phyloP scores from a whole-genome alignment of 2,888 invertebrate species.

The Eristalinus aeneus region DNA sequence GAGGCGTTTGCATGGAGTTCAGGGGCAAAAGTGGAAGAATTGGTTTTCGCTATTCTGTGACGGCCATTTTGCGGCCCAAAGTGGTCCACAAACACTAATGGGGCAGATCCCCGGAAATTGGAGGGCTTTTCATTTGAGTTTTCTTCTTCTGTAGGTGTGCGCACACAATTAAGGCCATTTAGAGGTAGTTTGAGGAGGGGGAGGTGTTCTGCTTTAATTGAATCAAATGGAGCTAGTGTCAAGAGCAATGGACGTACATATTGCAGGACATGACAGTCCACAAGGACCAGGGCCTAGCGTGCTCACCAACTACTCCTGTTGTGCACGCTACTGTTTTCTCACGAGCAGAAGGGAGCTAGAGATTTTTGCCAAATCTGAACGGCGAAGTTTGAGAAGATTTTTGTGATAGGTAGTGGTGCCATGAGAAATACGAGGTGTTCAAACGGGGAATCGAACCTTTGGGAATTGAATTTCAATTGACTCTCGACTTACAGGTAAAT shows the following conservation, averaged over 20 bases:
- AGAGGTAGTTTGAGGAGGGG: neutral
- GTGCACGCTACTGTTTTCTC: no score
- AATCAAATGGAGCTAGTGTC: neutral
- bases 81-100: constrained; percentile 49
- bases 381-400: no score
- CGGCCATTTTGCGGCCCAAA: constrained; percentile 28
- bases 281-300: no score
- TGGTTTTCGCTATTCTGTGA: constrained; percentile 6
- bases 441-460: no score
- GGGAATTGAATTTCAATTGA: no score
- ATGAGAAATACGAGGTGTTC: no score
- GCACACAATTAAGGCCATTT: constrained; percentile 7
- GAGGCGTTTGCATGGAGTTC: neutral
- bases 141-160: neutral
- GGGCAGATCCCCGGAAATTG: constrained; percentile 5
- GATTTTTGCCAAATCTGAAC: no score
- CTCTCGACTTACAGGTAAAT: no score
- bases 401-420: no score
- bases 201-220: constrained; percentile 1
- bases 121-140: neutral
- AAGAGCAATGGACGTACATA: neutral
- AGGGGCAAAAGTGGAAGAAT: constrained; percentile 11
- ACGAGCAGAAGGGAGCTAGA: no score
- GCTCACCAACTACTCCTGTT: no score
- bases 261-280: no score